phyloP scores from a whole-genome alignment of 2,113 vertebrate species.

The Zosterops japonicus region DNA sequence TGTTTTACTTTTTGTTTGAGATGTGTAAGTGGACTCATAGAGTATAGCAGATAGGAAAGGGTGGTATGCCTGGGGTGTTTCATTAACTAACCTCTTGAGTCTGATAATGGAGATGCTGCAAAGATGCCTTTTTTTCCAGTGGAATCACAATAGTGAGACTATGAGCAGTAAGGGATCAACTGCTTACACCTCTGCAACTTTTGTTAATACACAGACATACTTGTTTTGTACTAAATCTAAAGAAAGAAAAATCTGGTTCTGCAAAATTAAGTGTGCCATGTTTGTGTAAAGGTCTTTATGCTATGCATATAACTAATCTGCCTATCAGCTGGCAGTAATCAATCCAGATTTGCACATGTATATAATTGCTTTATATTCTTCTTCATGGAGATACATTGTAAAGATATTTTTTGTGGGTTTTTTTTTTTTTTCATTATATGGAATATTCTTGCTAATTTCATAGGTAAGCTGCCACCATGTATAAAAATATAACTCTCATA shows the following conservation, averaged over 20 bases:
- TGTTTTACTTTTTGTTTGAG: background rate
- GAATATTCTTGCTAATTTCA: background rate
- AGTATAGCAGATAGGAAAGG: background rate
- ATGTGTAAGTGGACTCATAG: background rate
- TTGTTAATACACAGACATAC: background rate
- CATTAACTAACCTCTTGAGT: background rate
- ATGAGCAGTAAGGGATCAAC: background rate
- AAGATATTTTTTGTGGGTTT: background rate
- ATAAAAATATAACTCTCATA: background rate
- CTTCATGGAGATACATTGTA: background rate
- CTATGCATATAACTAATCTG: background rate
- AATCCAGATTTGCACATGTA: background rate
- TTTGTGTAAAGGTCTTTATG: background rate
- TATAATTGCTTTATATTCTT: background rate
- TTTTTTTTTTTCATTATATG: background rate
- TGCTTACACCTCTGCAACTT: background rate
- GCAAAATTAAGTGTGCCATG: rapidly evolving
- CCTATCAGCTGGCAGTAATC: background rate
- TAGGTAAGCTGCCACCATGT: background rate
- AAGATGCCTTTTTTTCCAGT: background rate
- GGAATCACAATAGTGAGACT: background rate
- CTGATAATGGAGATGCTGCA: background rate
- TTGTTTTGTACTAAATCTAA: background rate
- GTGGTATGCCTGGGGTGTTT: background rate
- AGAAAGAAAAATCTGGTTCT: background rate